A percentile compares a stretch with the other conserved stretches of the same genome.
These are phyloP conservation scores for Colinus virginianus DNA, from an alignment of 2,113 vertebrate species.

Conservation along the genomic window DNA sequence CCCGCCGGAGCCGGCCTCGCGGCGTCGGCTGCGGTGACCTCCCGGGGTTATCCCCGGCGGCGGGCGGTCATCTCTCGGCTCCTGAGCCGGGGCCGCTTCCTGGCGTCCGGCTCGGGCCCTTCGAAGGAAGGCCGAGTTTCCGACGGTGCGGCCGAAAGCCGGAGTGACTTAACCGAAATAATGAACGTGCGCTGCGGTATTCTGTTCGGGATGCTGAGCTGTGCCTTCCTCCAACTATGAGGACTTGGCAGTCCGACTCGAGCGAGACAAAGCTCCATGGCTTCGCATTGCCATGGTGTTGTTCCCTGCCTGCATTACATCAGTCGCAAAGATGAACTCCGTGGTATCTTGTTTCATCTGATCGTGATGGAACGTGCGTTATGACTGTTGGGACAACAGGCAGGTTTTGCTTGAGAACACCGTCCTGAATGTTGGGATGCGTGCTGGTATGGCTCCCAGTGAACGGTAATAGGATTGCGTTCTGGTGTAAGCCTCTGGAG, in stretches of 20 bases:
- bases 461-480: not conserved
- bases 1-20: not conserved
- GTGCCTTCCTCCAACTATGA: slow-evolving; percentile 25
- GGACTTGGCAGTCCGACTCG: not conserved
- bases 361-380: not conserved
- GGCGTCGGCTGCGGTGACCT: not conserved
- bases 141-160: not conserved
- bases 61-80: not conserved
- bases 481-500: not conserved
- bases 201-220: slow-evolving; percentile 45
- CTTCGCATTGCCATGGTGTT: slow-evolving; percentile 33
- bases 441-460: not conserved
- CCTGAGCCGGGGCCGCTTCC: not conserved
- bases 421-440: not conserved
- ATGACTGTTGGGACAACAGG: not conserved
- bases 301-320: slow-evolving; percentile 34
- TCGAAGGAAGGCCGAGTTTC: not conserved
- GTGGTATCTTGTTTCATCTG: not conserved
- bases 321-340: not conserved
- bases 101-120: not conserved
- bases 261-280: slow-evolving; percentile 43
- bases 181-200: slow-evolving; percentile 14
- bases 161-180: slow-evolving; percentile 11
- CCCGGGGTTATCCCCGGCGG: not conserved
- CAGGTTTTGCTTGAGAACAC: not conserved